These are phyloP conservation scores for Porites rus DNA, from an alignment of 92 coral and sea anemone species.

Conservation along the genomic window DNA sequence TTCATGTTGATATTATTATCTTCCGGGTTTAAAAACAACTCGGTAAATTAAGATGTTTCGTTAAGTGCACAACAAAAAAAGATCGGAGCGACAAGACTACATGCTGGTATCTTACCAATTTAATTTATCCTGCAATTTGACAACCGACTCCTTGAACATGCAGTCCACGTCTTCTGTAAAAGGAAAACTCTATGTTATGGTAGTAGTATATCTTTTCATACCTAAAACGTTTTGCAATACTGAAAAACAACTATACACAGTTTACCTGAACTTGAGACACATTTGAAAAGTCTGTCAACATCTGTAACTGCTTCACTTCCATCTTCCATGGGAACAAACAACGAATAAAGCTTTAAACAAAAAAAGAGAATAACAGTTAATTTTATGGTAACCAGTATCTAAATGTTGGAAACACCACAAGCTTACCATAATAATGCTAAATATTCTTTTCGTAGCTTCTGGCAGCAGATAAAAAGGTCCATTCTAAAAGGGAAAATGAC, in stretches of 20 bases:
- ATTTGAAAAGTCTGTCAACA: constrained; percentile 68
- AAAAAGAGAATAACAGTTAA: neutral
- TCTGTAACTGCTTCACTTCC: constrained; percentile 49
- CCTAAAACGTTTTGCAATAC: no score
- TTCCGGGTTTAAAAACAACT: no score
- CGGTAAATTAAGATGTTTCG: neutral
- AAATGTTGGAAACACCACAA: neutral
- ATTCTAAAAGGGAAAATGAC: constrained; percentile 25
- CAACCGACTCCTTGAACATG: constrained; percentile 33
- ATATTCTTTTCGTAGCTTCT: constrained; percentile 46
- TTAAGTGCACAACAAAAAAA: neutral
- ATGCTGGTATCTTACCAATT: constrained; percentile 18
- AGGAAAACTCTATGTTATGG: neutral
- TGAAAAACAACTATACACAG: neutral
- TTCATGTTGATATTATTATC: no score
- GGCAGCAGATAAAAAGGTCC: constrained; percentile 58
- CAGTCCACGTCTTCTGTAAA: constrained; percentile 9
- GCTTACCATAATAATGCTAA: constrained; percentile 61
- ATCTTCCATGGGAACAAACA: constrained; percentile 77
- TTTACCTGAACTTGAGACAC: constrained; percentile 41
- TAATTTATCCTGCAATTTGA: constrained; percentile 17
- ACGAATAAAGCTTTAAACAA: constrained; percentile 77
- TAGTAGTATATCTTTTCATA: no score
- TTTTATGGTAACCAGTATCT: neutral
- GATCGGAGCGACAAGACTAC: neutral